Evolutionary conservation across 2,113 vertebrate genomes (phyloP).

Genomic region (Antennarius striatus): DNA sequence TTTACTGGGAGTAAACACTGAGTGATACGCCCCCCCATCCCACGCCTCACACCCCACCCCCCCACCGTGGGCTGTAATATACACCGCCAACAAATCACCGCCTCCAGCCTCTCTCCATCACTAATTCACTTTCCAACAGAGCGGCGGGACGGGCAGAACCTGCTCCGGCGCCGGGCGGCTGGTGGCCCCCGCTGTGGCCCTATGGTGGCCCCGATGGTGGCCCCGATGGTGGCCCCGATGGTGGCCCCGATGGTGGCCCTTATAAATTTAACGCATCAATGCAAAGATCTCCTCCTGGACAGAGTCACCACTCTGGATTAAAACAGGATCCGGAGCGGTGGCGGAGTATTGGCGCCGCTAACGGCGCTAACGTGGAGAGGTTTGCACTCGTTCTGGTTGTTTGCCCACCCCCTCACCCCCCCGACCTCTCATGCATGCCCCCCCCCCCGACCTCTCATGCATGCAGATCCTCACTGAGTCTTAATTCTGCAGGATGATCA

Average conservation of each 20-base stretch:
- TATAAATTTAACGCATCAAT: conserved; percentile 64
- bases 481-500: conserved; percentile 82
- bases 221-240: too few species aligned
- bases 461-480: conserved; percentile 70
- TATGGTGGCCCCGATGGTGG: too few species aligned
- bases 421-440: too few species aligned
- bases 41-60: conserved; percentile 62
- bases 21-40: conserved; percentile 76
- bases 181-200: conserved; percentile 60
- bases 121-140: conserved; percentile 80
- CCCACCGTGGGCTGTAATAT: conserved; percentile 76
- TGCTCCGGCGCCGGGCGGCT: conserved; percentile 53
- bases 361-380: neutral
- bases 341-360: too few species aligned
- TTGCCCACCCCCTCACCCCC: conserved; percentile 46
- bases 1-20: conserved; percentile 85
- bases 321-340: too few species aligned
- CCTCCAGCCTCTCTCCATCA: conserved; percentile 69
- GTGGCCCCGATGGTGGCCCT: too few species aligned
- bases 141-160: conserved; percentile 75
- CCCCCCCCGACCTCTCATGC: conserved; percentile 48
- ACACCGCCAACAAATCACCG: conserved; percentile 78
- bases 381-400: conserved; percentile 44
- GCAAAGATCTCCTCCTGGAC: conserved; percentile 30
- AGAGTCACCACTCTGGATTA: conserved; percentile 43